These are phyloP conservation scores for Abrostola tripartita DNA, from an alignment of 2,888 invertebrate genomes.

Conservation along the genomic window DNA sequence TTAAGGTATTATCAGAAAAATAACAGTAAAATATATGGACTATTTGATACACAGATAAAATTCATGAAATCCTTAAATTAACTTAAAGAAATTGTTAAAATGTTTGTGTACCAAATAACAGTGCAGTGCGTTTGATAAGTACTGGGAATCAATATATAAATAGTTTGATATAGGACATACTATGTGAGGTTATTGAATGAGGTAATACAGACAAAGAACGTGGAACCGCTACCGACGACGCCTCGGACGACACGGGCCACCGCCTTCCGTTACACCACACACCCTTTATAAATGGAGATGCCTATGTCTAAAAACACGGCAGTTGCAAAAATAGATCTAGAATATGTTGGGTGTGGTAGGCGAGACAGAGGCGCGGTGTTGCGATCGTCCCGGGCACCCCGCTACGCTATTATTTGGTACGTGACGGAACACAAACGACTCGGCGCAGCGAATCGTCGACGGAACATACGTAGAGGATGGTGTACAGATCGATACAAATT, in stretches of 20 bases:
- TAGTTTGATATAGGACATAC: slow-evolving; percentile 72
- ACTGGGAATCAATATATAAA: slow-evolving; percentile 74
- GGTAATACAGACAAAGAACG: slow-evolving; percentile 79
- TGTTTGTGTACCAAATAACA: slow-evolving; percentile 85
- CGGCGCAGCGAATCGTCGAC: slow-evolving; percentile 56
- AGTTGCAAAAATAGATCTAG: slow-evolving; percentile 55
- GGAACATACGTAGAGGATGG: slow-evolving; percentile 72
- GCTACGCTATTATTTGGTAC: slow-evolving; percentile 86
- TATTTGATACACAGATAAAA: slow-evolving; percentile 84
- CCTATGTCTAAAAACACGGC: slow-evolving; percentile 49
- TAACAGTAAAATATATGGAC: slow-evolving; percentile 85
- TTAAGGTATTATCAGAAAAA: slow-evolving; percentile 86
- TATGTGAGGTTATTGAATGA: slow-evolving; percentile 84
- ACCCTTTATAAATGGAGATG: slow-evolving; percentile 43
- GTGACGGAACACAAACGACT: slow-evolving; percentile 63
- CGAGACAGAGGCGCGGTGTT: slow-evolving; percentile 25
- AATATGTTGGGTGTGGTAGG: slow-evolving; percentile 47
- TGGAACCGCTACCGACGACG: slow-evolving; percentile 63
- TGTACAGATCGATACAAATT: slow-evolving; percentile 71
- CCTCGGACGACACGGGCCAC: slow-evolving; percentile 34
- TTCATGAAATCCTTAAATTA: slow-evolving; percentile 81
- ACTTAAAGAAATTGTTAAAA: slow-evolving; percentile 77
- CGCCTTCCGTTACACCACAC: slow-evolving; percentile 31
- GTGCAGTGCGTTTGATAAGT: slow-evolving; percentile 84
- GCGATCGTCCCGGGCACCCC: slow-evolving; percentile 49